A percentile compares a stretch with the other conserved stretches of the same genome.
These are phyloP conservation scores for Anoncus sp. DNA, from an alignment of 2,888 invertebrate genomes.

Conservation along the genomic window DNA sequence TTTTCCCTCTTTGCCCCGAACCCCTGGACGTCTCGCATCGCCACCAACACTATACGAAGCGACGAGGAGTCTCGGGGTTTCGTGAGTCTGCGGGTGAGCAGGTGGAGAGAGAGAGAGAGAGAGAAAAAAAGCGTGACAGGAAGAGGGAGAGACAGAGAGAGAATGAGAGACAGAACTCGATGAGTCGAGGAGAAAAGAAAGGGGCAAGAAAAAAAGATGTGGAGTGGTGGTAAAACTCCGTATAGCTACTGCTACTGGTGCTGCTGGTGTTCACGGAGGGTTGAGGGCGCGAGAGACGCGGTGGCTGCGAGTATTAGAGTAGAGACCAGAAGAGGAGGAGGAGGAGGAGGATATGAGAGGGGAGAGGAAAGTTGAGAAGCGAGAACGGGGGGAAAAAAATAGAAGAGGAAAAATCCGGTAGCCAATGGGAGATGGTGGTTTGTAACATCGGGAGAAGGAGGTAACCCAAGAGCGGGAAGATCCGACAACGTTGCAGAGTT, in stretches of 20 bases:
- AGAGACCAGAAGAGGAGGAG: conserved; percentile 55
- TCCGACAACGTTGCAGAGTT: conserved; percentile 82
- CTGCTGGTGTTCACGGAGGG: conserved; percentile 45
- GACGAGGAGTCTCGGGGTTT: conserved; percentile 61
- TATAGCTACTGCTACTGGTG: conserved; percentile 24
- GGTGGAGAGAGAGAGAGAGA: conserved; percentile 56
- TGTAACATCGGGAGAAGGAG: conserved; percentile 64
- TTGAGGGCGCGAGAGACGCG: conserved; percentile 54
- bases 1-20: conserved; percentile 33
- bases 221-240: conserved; percentile 22
- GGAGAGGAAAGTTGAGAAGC: conserved; percentile 37
- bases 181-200: conserved; percentile 47
- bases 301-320: conserved; percentile 49
- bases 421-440: conserved; percentile 73
- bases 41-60: conserved; percentile 54
- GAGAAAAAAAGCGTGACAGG: no score
- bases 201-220: conserved; percentile 43
- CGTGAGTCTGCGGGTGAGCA: conserved; percentile 71
- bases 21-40: conserved; percentile 54
- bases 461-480: conserved; percentile 76
- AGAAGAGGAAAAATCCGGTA: conserved; percentile 77
- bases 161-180: conserved; percentile 20
- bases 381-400: conserved; percentile 64
- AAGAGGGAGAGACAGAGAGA: conserved; percentile 19
- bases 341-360: conserved; percentile 52